Evolutionary conservation across 2,113 vertebrate genomes (phyloP).

Genomic region (Azemiops feae): DNA sequence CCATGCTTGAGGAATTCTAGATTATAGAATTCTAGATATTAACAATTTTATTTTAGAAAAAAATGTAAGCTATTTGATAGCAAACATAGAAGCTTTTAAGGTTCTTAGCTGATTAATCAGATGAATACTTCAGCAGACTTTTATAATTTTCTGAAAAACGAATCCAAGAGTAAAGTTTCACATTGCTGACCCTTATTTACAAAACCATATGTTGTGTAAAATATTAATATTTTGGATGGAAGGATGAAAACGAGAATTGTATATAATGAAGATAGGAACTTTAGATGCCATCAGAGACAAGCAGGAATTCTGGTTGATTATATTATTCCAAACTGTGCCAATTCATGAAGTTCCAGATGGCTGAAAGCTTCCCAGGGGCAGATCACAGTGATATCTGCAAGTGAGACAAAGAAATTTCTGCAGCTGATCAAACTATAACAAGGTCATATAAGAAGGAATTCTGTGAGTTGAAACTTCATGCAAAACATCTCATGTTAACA

Average conservation of each 20-base stretch:
- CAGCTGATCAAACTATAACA: slow-evolving; percentile 4
- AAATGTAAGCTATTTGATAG: slow-evolving; percentile 14
- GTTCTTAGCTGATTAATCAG: slow-evolving; percentile 35
- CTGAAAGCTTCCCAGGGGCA: slow-evolving; percentile 84
- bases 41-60: slow-evolving; percentile 20
- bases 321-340: slow-evolving; percentile 81
- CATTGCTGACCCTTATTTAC: slow-evolving; percentile 39
- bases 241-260: slow-evolving; percentile 45
- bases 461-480: not conserved
- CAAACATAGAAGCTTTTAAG: slow-evolving; percentile 44
- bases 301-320: slow-evolving; percentile 52
- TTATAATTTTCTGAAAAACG: slow-evolving; percentile 54
- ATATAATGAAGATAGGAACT: slow-evolving; percentile 35
- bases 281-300: slow-evolving; percentile 21
- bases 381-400: slow-evolving; percentile 79
- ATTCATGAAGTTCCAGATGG: slow-evolving; percentile 77
- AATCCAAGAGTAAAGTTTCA: slow-evolving; percentile 52
- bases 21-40: not conserved
- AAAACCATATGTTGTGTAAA: slow-evolving; percentile 36
- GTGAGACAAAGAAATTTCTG: slow-evolving; percentile 7
- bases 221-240: slow-evolving; percentile 18
- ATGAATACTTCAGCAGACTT: slow-evolving; percentile 38
- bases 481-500: not conserved
- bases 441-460: slow-evolving; percentile 22
- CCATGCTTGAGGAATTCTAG: not conserved